A percentile compares a stretch with the other conserved stretches of the same genome.
Conservation (phyloP, 2,888 invertebrate species). For the Laothoe populi region DNA sequence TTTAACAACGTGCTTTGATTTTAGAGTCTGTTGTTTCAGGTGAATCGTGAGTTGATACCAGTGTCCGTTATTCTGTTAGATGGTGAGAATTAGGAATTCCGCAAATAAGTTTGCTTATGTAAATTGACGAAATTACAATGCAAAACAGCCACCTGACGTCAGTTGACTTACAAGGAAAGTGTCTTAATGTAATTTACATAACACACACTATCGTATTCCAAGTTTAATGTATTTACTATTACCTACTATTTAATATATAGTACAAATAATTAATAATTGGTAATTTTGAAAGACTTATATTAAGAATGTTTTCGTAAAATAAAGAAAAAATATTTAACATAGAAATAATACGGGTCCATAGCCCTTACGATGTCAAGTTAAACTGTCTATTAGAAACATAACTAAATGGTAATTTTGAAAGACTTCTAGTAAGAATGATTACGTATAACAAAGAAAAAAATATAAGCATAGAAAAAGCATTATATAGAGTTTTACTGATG, state of each 20-base stretch:
- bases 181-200: constrained; percentile 21
- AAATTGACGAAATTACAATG: constrained; percentile 10
- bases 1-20: constrained; percentile 35
- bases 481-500: background rate
- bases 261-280: too few species aligned
- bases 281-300: too few species aligned
- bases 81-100: background rate
- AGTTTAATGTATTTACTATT: constrained; percentile 12
- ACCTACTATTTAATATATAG: background rate
- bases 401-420: too few species aligned
- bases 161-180: constrained; percentile 20
- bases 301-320: too few species aligned
- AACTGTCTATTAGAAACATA: too few species aligned
- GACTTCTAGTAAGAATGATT: too few species aligned
- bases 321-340: too few species aligned
- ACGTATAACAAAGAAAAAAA: background rate
- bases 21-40: constrained; percentile 18
- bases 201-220: constrained; percentile 3
- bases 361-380: too few species aligned
- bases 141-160: constrained; percentile 16
- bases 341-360: too few species aligned
- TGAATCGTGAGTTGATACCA: background rate
- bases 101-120: constrained; percentile 9
- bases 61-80: background rate
- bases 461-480: too few species aligned